A percentile compares a stretch with the other conserved stretches of the same genome.
phyloP scores from a whole-genome alignment of 2,113 vertebrate genomes.

The Ivindomyrus marchei region DNA sequence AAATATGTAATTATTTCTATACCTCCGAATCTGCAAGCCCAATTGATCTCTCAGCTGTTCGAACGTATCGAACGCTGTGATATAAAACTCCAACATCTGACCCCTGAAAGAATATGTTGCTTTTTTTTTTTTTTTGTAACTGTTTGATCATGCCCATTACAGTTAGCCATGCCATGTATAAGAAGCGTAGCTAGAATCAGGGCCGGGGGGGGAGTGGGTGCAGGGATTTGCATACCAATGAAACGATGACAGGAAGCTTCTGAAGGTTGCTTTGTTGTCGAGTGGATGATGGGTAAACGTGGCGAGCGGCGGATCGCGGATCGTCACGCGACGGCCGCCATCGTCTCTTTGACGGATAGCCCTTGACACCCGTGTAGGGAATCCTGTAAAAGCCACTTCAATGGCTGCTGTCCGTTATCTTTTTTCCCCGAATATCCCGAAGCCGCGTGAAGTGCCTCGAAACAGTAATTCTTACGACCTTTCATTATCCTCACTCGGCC shows the following conservation, averaged over 20 bases:
- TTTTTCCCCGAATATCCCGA: background rate
- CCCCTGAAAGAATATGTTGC: background rate
- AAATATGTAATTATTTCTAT: background rate
- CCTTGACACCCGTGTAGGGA: background rate
- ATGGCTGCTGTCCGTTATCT: background rate
- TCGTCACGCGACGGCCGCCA: background rate
- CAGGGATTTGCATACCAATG: conserved; percentile 37
- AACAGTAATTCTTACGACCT: background rate
- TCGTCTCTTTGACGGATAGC: background rate
- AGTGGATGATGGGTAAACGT: background rate
- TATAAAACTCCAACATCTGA: background rate
- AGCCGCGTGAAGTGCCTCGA: background rate
- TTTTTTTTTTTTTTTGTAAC: background rate
- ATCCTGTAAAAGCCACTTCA: background rate
- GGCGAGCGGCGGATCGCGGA: background rate
- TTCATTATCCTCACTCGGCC: background rate
- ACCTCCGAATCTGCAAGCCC: background rate
- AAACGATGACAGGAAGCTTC: background rate
- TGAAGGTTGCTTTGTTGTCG: background rate
- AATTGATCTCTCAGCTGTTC: background rate
- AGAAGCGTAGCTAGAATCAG: background rate
- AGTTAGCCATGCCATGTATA: background rate
- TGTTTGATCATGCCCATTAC: background rate
- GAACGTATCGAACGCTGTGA: background rate
- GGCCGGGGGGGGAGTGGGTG: conserved; percentile 5